phyloP scores from a whole-genome alignment of 2,113 vertebrate species.

The Mandrillus leucophaeus region DNA sequence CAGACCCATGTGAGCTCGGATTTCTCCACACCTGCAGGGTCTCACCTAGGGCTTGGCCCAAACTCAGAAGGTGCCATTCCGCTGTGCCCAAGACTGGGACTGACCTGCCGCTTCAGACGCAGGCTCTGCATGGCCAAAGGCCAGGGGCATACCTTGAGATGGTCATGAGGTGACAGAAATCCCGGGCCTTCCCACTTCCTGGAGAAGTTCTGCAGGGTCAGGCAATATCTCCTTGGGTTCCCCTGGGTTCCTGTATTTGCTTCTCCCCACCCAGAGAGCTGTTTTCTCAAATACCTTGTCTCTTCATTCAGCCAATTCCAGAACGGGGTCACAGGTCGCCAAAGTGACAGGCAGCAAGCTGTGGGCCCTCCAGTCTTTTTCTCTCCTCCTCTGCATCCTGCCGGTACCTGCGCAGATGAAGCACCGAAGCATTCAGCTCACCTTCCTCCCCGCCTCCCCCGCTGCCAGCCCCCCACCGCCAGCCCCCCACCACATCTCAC shows the following conservation, averaged over 20 bases:
- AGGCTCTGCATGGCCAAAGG: background rate
- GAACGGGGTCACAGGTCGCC: background rate
- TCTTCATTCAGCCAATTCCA: slow-evolving; percentile 78
- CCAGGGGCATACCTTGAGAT: background rate
- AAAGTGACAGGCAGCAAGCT: rapidly evolving
- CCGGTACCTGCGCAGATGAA: background rate
- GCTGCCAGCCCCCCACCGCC: background rate
- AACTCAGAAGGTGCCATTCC: background rate
- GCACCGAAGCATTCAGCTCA: background rate
- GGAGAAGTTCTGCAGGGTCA: background rate
- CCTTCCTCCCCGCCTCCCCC: too few species aligned
- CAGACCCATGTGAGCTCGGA: too few species aligned
- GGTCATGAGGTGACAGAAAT: background rate
- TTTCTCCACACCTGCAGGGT: background rate
- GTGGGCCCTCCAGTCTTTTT: rapidly evolving
- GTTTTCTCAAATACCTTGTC: slow-evolving; percentile 82
- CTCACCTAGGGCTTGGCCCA: background rate
- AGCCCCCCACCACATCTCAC: background rate
- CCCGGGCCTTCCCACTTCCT: background rate
- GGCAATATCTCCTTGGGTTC: background rate
- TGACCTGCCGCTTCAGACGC: background rate
- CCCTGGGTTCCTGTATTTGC: slow-evolving; percentile 85
- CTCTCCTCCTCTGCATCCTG: background rate
- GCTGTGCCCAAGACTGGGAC: background rate
- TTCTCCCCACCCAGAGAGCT: slow-evolving; percentile 86